Base-by-base conservation (phyloP, 2,888 invertebrate species). In the Julus scanicus region DNA sequence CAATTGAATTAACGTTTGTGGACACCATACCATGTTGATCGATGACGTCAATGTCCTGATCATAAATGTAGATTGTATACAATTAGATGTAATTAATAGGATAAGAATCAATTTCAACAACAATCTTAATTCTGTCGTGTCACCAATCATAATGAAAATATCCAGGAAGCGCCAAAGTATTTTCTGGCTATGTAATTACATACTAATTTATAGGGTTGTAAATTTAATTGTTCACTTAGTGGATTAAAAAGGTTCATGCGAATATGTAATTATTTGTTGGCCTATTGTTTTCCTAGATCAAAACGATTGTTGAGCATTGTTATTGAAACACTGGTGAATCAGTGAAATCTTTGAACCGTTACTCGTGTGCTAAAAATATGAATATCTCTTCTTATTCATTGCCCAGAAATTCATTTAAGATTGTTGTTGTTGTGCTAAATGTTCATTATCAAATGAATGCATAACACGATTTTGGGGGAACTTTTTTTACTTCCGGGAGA, bases 241-340 rank as follows among this genome's bases (percentile, higher is more conserved):
- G 63, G 53, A 53, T 15, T 44, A 53, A 63, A 63, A n/a, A 5
- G n/a, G 63, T n/a, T 17, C 11, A 53, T n/a, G n/a, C n/a, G 63
- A 63, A 63, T 63, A 63, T 63, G 63, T 63, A 63, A 63, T 63
- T n/a, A 63, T 17, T 17, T n/a, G 3, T 17, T 17, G n/a, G n/a
- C n/a, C 63, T n/a, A 63, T 63, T 63, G 63, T 63, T n/a, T n/a
- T 63, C n/a, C 63, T 53, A 63, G 63, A 63, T 63, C 63, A 63
- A 15, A 29, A n/a, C 17, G 63, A 63, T 44, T 44, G 17, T 63
- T 63, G n/a, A 63, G 3, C 63, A 6, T n/a, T 63, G 63, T 63
- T 63, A 29, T 29, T 29, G 0, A 63, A 17, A 5, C 63, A 63
- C 63, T n/a, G 13, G 63, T n/a, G 13, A n/a, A n/a, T 17, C n/a